These are phyloP conservation scores for Ctenodactylus gundi DNA, from an alignment of 2,113 vertebrate species.

Conservation along the genomic window DNA sequence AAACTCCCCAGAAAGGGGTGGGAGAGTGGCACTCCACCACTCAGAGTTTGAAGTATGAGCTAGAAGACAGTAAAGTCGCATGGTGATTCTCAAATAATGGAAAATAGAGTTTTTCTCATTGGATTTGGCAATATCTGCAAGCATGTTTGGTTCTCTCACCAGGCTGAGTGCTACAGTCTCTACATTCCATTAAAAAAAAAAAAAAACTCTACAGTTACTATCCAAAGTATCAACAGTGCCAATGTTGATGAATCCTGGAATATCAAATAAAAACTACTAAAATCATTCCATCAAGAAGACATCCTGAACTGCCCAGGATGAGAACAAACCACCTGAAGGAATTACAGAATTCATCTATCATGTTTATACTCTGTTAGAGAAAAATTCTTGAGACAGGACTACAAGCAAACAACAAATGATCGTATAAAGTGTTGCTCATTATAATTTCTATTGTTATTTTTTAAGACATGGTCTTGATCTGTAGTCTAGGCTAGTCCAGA, in stretches of 20 bases:
- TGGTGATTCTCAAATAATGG: background rate
- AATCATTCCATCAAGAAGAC: conserved; percentile 7
- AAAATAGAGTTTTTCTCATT: background rate
- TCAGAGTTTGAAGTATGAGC: background rate
- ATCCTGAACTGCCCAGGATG: background rate
- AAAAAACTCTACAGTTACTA: too few relatives aligned
- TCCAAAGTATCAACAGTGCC: background rate
- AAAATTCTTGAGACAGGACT: background rate
- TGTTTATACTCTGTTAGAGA: background rate
- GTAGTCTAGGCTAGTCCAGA: too few relatives aligned
- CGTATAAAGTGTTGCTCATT: background rate
- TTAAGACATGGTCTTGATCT: too few relatives aligned
- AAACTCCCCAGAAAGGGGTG: background rate
- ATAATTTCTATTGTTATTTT: background rate
- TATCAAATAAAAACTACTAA: background rate
- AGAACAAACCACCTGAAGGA: background rate
- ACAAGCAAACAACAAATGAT: background rate
- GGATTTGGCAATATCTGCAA: background rate
- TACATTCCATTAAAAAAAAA: too few relatives aligned
- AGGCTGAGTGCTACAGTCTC: background rate
- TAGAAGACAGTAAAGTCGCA: background rate
- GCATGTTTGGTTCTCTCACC: background rate
- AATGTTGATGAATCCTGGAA: background rate
- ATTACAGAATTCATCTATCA: background rate
- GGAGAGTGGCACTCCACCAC: background rate